A percentile compares a stretch with the other conserved stretches of the same genome.
phyloP scores from a whole-genome alignment of 2,113 vertebrate species.

The Nettapus auritus region DNA sequence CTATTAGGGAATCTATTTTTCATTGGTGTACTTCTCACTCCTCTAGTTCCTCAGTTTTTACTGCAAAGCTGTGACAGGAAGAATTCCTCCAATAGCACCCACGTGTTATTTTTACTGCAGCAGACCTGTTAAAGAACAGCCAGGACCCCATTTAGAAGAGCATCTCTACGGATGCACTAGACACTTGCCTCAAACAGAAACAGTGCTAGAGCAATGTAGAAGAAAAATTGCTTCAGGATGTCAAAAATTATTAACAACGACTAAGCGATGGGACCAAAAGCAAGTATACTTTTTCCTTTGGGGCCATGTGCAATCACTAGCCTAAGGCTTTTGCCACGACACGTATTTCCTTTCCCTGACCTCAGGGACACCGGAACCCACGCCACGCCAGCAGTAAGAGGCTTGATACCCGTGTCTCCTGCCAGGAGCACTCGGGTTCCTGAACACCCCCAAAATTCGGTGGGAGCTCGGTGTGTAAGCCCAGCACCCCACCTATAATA shows the following conservation, averaged over 20 bases:
- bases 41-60: background rate
- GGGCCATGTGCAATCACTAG: too few species aligned
- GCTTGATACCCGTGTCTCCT: background rate
- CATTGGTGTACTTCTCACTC: background rate
- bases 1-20: background rate
- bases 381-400: background rate
- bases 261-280: background rate
- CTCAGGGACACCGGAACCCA: background rate
- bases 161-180: background rate
- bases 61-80: fast-evolving
- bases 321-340: background rate
- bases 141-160: background rate
- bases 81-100: background rate
- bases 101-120: background rate
- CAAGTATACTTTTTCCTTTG: background rate
- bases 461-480: background rate
- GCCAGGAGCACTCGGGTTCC: background rate
- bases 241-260: background rate
- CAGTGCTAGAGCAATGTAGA: background rate
- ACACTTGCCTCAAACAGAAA: background rate
- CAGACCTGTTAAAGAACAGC: background rate
- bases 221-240: background rate
- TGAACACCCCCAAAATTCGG: background rate
- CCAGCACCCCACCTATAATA: background rate
- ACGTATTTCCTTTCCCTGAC: background rate